Base-by-base conservation (phyloP, 1,140 invertebrate genomes). In the Aphis gossypii region DNA sequence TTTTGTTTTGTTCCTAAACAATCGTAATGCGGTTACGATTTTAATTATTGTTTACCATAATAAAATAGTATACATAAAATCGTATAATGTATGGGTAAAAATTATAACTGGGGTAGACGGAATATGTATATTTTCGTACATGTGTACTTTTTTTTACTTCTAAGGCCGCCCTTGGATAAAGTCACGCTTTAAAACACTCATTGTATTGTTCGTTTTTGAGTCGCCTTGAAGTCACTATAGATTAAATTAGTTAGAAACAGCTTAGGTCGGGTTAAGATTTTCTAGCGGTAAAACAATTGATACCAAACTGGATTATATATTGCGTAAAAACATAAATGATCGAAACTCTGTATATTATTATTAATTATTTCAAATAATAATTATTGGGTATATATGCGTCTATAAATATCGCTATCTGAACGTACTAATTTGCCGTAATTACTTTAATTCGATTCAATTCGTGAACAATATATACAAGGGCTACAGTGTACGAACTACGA, bases 101-200 rank as follows among this genome's bases (percentile, higher is more conserved):
- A 90, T 38, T 56, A 41, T 60, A 44, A 90, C n/a, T 54, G 87
- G 87, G 46, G 48, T 89, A 51, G 46, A 88, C 48, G 23, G 7
- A 88, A 38, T 25, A 18, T 76, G 14, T 86, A 51, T 87, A 51
- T 88, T 88, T 51, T 88, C 30, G 48, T 68, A 90, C 14, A 90
- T 90, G 38, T 68, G n/a, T 60, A 90, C 54, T 68, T 90, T 90
- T 90, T 90, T 60, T 89, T 54, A 21, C 48, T 89, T 89, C 21
- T 90, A 90, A 88, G 89, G 89, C 54, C 89, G 89, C 89, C 89
- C 89, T 90, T 90, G 89, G 54, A n/a, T 21, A 44, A 90, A 60
- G 54, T 60, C 89, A 90, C 89, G 89, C 89, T 90, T 90, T 90
- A 30, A 90, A n/a, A 90, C 89, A 44, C 54, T 38, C 54, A 20